Base-by-base conservation (phyloP, 1,140 invertebrate species). In the Riptortus pedestris region DNA sequence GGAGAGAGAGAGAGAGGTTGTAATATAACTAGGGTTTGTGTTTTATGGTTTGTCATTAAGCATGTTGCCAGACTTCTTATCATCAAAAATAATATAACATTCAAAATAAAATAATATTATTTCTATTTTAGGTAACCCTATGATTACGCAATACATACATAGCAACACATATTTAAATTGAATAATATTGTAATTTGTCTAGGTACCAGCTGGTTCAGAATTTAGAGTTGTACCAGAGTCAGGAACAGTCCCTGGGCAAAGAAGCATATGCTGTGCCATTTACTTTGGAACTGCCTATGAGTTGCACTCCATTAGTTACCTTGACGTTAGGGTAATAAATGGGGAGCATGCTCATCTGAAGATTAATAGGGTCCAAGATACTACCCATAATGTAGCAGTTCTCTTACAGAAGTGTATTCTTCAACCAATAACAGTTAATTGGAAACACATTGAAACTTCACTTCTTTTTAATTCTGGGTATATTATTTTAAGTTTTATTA, bases 381-480 rank as follows among this genome's bases (percentile, higher is more conserved):
- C 22, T 18, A 24, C 18, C 26, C 51, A 55, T 55, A 55, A 55
- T 24, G 51, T 55, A 24, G 2, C 4, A 24, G 51, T 55, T 1
- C 20, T 55, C 12, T 14, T 55, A 7, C 20, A 9, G 18, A 55
- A 55, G 26, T 2, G 24, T 24, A 55, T 55, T 2, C 24, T 55
- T 22, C 51, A 18, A 11, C 51, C 51, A 12, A 55, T 55, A 24
- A 24, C 51, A 22, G 14, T 22, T 24, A 24, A 55, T 12, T 14
- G 22, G 16, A 16, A 18, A 22, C 26, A 24, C 51, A 24, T 14
- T 18, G 51, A 55, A 14, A 24, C 20, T 9, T 14, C 24, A 9
- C 51, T 55, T 4, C 24, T 55, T 14, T 55, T 55, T 24, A 55
- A 55, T 27, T 18, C 51, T 55, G 51, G 51, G 51, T 55, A 47